phyloP scores from a whole-genome alignment of 2,113 vertebrate genomes.

The Gopherus evgoodei region DNA sequence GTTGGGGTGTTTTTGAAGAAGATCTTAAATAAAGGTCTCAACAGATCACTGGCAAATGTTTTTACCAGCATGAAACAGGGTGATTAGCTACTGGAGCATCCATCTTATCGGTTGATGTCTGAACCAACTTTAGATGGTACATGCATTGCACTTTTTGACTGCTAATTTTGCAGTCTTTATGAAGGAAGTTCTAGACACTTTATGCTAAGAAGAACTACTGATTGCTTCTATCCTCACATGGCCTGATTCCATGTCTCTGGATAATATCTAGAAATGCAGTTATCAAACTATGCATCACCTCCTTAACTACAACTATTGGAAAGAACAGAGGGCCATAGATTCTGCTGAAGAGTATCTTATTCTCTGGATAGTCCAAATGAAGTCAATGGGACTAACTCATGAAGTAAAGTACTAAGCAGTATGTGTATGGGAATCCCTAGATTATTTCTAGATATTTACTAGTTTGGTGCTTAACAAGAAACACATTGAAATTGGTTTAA shows the following conservation, averaged over 20 bases:
- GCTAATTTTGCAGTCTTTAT: neutral
- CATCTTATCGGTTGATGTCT: neutral
- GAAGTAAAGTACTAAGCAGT: neutral
- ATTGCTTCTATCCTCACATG: neutral
- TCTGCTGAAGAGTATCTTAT: neutral
- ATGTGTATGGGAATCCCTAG: neutral
- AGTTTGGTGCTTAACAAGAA: neutral
- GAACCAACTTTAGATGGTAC: neutral
- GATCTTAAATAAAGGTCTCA: neutral
- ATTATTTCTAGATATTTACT: neutral
- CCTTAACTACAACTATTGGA: neutral
- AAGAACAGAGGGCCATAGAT: neutral
- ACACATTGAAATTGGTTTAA: neutral
- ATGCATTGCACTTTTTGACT: neutral
- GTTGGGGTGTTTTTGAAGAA: neutral
- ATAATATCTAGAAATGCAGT: neutral
- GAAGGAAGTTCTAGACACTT: neutral
- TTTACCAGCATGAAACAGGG: neutral
- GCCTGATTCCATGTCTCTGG: neutral
- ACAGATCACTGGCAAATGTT: neutral
- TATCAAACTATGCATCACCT: neutral
- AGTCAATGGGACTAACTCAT: neutral
- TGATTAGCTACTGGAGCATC: neutral
- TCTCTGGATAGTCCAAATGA: neutral
- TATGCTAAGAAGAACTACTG: neutral